A percentile compares a stretch with the other conserved stretches of the same genome.
Evolutionary conservation across 2,113 vertebrate species (phyloP).

Genomic region (Neofelis nebulosa): DNA sequence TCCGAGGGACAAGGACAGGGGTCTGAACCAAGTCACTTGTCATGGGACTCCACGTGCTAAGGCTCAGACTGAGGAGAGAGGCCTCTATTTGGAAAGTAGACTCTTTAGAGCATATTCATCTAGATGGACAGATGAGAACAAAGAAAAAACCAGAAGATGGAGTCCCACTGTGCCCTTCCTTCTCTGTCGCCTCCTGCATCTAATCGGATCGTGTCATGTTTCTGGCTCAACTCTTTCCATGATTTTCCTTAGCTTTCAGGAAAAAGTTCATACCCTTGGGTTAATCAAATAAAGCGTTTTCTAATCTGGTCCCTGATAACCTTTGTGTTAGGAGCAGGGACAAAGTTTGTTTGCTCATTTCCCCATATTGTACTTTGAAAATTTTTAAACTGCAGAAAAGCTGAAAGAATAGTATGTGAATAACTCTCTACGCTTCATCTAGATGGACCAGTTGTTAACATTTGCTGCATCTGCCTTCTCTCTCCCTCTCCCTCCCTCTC

Average conservation of each 20-base stretch:
- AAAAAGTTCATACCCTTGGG: neutral
- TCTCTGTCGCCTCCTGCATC: neutral
- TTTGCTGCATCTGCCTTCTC: neutral
- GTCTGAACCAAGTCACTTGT: neutral
- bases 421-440: neutral
- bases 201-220: neutral
- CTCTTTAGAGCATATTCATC: neutral
- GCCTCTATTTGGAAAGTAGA: neutral
- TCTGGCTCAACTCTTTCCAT: slow-evolving; percentile 25
- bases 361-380: slow-evolving; percentile 9
- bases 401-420: neutral
- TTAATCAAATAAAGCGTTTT: slow-evolving; percentile 34
- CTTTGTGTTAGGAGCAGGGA: neutral
- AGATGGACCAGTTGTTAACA: neutral
- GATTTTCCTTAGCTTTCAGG: slow-evolving; percentile 25
- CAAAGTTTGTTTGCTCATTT: slow-evolving; percentile 42
- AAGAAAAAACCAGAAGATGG: neutral
- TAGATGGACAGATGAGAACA: neutral
- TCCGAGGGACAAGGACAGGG: neutral
- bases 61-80: neutral
- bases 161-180: neutral
- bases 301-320: neutral
- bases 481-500: neutral
- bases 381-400: neutral
- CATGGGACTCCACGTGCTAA: neutral